Evolutionary conservation across 2,797 vertebrate species (phyloP), one percentile per base, ranked within the genome.

Genomic region (Argentina silus): DNA sequence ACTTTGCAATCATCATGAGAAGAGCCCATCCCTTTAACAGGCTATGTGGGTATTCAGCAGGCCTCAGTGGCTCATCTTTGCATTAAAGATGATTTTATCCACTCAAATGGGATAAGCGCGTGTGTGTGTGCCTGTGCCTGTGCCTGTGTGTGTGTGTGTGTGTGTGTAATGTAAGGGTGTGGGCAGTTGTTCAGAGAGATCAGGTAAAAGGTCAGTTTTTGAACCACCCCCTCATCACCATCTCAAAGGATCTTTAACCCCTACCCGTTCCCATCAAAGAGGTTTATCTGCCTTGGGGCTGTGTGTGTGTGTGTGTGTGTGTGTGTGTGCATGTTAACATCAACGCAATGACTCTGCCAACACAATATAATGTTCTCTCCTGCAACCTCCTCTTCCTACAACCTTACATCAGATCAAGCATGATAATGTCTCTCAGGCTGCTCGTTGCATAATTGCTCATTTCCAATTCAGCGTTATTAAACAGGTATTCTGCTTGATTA

Each of bases 201-300:
- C 76, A 72, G 74, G 69, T 50, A 64, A 10, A 72, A 76, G 65
- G 43, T 36, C 19, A 69, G 70, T 1, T 57, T 82, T 70, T 69
- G 6, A 70, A 63, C n/a, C 70, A 14, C 61, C 83, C 67, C n/a
- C n/a, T 86, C 76, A 76, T 81, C 43, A 67, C 75, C 72, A 83
- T 71, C 74, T 74, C 53, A 53, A 72, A 77, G 7, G 63, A 76
- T 83, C 47, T 43, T 55, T 73, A 60, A 36, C 60, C 43, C n/a
- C 11, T 43, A 6, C 2, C 11, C 15, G 36, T 27, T 7, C 2
- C 36, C 14, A 63, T 7, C 23, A 15, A 10, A 8, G 11, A 77
- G 59, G 75, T 74, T 6, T 3, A 17, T 12, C 17, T 51, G 7
- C 27, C 27, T 36, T 27, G 43, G 15, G 51, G 14, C 42, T 21